Evolutionary conservation across 2,113 vertebrate species (phyloP).

Genomic region (Oplegnathus fasciatus): DNA sequence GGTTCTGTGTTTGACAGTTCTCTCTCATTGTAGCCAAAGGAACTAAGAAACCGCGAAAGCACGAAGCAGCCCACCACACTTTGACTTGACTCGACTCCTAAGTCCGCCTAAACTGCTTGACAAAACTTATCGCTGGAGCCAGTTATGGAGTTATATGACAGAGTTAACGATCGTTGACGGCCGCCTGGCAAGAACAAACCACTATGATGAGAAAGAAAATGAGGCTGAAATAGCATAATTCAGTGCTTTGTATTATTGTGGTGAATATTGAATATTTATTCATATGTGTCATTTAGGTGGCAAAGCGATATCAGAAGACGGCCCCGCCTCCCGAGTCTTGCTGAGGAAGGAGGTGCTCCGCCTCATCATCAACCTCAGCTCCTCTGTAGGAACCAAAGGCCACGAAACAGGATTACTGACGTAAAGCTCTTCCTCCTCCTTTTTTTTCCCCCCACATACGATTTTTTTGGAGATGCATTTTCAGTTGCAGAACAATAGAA

Average conservation of each 20-base stretch:
- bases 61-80: too few relatives aligned
- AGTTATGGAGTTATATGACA: too few relatives aligned
- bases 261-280: neutral
- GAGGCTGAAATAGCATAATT: neutral
- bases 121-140: too few relatives aligned
- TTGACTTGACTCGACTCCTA: too few relatives aligned
- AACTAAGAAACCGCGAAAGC: too few relatives aligned
- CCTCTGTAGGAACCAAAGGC: constrained; percentile 98
- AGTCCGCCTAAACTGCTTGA: neutral
- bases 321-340: constrained; percentile 93
- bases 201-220: neutral
- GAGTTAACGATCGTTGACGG: neutral
- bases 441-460: too few relatives aligned
- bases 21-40: too few relatives aligned
- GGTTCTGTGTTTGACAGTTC: too few relatives aligned
- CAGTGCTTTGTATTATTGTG: neutral
- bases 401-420: constrained; percentile 98
- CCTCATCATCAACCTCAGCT: constrained; percentile 97
- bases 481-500: neutral
- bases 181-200: neutral
- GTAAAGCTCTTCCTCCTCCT: constrained; percentile 83
- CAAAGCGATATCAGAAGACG: constrained; percentile 95
- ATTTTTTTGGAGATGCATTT: neutral
- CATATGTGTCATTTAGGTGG: constrained; percentile 82
- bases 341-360: constrained; percentile 97